phyloP scores from a whole-genome alignment of 2,113 vertebrate genomes.

The Pycnonotus jocosus region DNA sequence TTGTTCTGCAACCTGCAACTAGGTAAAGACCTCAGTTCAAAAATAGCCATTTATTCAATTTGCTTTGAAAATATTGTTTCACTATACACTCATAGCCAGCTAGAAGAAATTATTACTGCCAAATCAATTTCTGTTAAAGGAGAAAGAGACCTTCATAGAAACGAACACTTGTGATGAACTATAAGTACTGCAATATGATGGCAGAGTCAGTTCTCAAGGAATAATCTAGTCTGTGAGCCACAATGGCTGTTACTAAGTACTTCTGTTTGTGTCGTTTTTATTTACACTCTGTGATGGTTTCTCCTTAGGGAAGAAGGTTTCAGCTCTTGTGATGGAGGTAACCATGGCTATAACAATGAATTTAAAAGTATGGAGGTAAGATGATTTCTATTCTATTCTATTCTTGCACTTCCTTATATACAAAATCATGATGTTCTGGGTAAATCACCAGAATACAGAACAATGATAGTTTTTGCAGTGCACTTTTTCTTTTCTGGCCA shows the following conservation, averaged over 20 bases:
- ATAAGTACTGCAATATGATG: not conserved
- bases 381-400: not conserved
- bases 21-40: not conserved
- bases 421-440: not conserved
- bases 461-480: not conserved
- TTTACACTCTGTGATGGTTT: not conserved
- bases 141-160: not conserved
- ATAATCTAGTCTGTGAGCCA: not conserved
- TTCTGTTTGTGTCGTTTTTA: not conserved
- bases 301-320: conserved; percentile 57
- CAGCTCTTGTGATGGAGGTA: conserved; percentile 78
- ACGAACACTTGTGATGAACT: not conserved
- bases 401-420: not conserved
- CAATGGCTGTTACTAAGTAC: not conserved
- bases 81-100: not conserved
- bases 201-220: not conserved
- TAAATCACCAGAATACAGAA: not conserved
- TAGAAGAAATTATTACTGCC: not conserved
- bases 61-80: not conserved
- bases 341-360: conserved; percentile 90
- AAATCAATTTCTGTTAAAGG: not conserved
- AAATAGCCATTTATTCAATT: not conserved
- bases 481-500: not conserved
- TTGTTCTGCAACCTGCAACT: not conserved
- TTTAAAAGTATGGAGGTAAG: conserved; percentile 94